Conservation (phyloP, 2,797 vertebrate genomes). For the Mycteria americana region DNA sequence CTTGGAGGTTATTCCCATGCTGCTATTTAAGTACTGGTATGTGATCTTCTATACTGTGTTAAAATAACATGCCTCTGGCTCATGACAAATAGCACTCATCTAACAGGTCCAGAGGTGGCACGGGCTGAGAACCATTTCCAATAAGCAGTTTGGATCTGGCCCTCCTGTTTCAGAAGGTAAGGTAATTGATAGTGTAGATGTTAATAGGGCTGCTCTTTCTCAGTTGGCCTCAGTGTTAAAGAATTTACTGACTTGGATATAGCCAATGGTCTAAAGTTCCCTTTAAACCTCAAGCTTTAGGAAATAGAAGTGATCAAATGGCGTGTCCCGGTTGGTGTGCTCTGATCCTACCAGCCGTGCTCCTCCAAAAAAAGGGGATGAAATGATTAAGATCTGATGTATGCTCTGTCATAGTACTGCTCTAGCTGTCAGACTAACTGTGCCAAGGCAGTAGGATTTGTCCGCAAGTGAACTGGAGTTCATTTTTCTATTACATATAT, state of each 20-base stretch:
- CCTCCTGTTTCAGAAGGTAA: neutral
- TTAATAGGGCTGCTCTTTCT: neutral
- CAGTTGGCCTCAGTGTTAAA: neutral
- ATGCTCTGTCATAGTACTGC: slow-evolving; percentile 4
- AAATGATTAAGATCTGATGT: slow-evolving; percentile 61
- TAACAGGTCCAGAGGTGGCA: neutral
- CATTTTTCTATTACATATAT: neutral
- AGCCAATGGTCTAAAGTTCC: slow-evolving; percentile 33
- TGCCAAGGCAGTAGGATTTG: slow-evolving; percentile 7
- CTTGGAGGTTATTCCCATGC: neutral
- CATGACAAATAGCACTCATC: neutral
- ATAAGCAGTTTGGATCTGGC: neutral
- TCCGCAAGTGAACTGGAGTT: slow-evolving; percentile 28
- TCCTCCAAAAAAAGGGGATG: slow-evolving; percentile 32
- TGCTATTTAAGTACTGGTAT: neutral
- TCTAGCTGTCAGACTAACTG: slow-evolving; percentile 33
- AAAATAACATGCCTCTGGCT: neutral
- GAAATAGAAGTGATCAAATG: slow-evolving; percentile 56
- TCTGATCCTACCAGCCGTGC: slow-evolving; percentile 33
- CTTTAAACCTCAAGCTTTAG: slow-evolving; percentile 41
- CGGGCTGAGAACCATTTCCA: neutral
- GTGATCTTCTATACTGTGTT: neutral
- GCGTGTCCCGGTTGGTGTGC: neutral
- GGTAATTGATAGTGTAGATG: neutral
- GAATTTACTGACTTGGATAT: neutral